phyloP scores from a whole-genome alignment of 2,888 invertebrate species.

The Rhaphigaster nebulosa region DNA sequence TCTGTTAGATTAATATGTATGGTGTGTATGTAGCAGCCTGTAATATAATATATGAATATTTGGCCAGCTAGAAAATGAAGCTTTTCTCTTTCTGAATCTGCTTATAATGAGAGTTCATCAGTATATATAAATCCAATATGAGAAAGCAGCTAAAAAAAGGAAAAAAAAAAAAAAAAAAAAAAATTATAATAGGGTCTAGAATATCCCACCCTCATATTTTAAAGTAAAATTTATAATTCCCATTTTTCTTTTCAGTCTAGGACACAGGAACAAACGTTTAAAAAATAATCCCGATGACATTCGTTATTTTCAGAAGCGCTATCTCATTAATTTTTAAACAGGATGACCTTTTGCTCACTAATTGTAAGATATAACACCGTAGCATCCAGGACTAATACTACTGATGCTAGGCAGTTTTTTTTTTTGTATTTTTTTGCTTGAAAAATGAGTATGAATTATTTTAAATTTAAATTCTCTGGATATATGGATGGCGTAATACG shows the following conservation, averaged over 20 bases:
- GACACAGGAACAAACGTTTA: background rate
- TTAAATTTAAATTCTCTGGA: no score
- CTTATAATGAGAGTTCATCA: no score
- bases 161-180: no score
- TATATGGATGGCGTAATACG: no score
- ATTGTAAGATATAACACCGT: background rate
- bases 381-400: background rate
- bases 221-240: background rate
- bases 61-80: no score
- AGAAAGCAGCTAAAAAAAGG: no score
- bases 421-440: background rate
- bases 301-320: background rate
- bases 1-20: no score
- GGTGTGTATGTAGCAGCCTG: no score
- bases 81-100: no score
- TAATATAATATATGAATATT: no score
- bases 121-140: no score
- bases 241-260: background rate
- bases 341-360: background rate
- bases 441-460: background rate
- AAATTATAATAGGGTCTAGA: no score
- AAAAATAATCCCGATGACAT: background rate
- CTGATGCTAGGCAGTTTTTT: background rate
- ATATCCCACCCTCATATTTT: background rate
- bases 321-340: background rate